Base-by-base conservation (phyloP, 2,797 vertebrate genomes). In the Pipistrellus pygmaeus region DNA sequence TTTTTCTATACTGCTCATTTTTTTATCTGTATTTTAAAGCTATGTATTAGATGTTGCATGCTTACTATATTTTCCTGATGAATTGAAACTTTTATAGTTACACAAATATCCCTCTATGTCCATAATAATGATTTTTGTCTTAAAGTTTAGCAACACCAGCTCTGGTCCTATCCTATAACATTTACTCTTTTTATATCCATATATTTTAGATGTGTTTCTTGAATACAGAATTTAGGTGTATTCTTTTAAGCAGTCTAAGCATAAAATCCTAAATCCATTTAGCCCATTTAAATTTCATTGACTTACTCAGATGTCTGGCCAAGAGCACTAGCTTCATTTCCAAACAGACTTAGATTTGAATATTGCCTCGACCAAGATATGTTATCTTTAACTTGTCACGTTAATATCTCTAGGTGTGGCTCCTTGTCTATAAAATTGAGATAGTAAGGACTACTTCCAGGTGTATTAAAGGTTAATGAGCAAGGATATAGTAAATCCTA, bases 241-340 rank as follows among this genome's bases (percentile, higher is more conserved):
- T 85, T 68, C 69, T 69, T 90, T 93, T 82, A 93, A 81, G 18
- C 53, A 77, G n/a, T 87, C 25, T 76, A 21, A 66, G 53, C 53
- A 53, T 81, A 87, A 38, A 93, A 57, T 77, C 17, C 13, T 83
- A 35, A n/a, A 21, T 88, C 57, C 73, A 85, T 38, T 78, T 85
- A 75, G 60, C 80, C 68, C 60, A 64, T 68, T 95, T 91, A 72
- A 83, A 51, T 92, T 57, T 85, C 73, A 88, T 68, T 91, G 25
- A 35, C 44, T 87, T 87, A 72, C 64, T 51, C 27, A 72, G 71
- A 17, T 72, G 78, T 66, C 85, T 87, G 55, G 30, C 81, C 80
- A 80, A 66, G 23, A 80, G 46, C 21, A 68, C 66, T 87, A 72
- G 20, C 30, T 64, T 93, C 75, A 69, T 64, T 75, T 20, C 32